A percentile compares a stretch with the other conserved stretches of the same genome.
Evolutionary conservation across 2,797 vertebrate species (phyloP).

Genomic region (Falco rusticolus): DNA sequence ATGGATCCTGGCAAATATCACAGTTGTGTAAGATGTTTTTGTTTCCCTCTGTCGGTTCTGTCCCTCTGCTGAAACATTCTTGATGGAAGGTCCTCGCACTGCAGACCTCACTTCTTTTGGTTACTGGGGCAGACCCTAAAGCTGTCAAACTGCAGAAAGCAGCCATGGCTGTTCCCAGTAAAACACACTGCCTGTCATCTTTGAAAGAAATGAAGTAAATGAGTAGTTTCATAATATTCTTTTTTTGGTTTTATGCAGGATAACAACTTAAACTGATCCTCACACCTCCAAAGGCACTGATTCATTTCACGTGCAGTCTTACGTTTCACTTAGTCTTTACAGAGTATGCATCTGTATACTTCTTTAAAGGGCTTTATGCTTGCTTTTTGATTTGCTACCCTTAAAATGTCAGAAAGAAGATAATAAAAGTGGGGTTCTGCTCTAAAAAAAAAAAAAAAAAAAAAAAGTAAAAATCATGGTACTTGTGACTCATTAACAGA

Average conservation of each 20-base stretch:
- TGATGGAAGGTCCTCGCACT: neutral
- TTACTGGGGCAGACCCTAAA: neutral
- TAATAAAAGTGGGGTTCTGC: constrained; percentile 39
- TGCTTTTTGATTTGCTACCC: neutral
- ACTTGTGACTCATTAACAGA: constrained; percentile 62
- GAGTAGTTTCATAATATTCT: constrained; percentile 52
- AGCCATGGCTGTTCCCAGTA: neutral
- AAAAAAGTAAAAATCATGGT: neutral
- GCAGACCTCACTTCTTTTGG: neutral
- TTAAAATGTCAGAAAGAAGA: constrained; percentile 49
- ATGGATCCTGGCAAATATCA: neutral
- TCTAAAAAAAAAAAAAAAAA: neutral
- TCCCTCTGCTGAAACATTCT: neutral
- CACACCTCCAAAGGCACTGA: constrained; percentile 55
- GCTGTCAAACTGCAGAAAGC: neutral
- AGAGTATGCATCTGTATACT: constrained; percentile 17
- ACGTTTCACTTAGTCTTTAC: neutral
- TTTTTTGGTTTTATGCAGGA: constrained; percentile 47
- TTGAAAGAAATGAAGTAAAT: constrained; percentile 46
- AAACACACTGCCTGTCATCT: constrained; percentile 30
- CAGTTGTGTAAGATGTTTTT: neutral
- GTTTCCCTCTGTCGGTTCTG: neutral
- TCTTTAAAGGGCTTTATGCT: neutral
- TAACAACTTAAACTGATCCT: constrained; percentile 21
- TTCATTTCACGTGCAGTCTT: constrained; percentile 52